These are phyloP conservation scores for Busseola fusca DNA, from an alignment of 2,888 invertebrate species.

Conservation along the genomic window DNA sequence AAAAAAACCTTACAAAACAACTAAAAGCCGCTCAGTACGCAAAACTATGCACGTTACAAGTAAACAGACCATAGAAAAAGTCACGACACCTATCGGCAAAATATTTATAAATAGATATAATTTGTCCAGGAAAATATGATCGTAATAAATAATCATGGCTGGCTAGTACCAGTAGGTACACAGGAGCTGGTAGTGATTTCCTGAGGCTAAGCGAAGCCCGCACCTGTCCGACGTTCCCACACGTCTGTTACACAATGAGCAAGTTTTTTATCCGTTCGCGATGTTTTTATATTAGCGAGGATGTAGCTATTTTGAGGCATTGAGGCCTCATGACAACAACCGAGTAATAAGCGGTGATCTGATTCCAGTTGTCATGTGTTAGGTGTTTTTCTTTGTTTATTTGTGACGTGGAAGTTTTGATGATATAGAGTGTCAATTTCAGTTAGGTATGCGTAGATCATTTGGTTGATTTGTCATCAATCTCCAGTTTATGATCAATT, in stretches of 20 bases:
- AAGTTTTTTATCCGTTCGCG: conserved; percentile 81
- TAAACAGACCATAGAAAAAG: conserved; percentile 30
- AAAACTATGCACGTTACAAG: conserved; percentile 7
- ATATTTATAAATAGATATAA: conserved; percentile 44
- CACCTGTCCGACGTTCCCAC: conserved; percentile 84
- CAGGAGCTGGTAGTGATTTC: conserved; percentile 82
- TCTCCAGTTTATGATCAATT: neutral
- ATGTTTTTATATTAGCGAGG: conserved; percentile 75
- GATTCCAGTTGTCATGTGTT: neutral
- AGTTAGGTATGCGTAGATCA: neutral
- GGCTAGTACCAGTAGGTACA: conserved; percentile 53
- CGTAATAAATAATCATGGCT: conserved; percentile 65
- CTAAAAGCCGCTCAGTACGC: neutral
- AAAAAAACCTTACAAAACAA: neutral
- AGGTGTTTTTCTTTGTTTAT: conserved; percentile 1
- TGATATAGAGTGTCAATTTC: neutral
- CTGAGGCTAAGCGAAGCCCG: conserved; percentile 74
- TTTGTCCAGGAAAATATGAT: conserved; percentile 48
- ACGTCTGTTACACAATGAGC: conserved; percentile 82
- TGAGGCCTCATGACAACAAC: conserved; percentile 43
- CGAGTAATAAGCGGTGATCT: conserved; percentile 43
- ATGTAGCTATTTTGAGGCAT: conserved; percentile 67
- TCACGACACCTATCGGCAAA: conserved; percentile 7
- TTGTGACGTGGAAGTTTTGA: neutral
- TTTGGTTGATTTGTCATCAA: neutral